Base-by-base conservation (phyloP, 2,797 vertebrate species). In the Hyperoplus immaculatus region DNA sequence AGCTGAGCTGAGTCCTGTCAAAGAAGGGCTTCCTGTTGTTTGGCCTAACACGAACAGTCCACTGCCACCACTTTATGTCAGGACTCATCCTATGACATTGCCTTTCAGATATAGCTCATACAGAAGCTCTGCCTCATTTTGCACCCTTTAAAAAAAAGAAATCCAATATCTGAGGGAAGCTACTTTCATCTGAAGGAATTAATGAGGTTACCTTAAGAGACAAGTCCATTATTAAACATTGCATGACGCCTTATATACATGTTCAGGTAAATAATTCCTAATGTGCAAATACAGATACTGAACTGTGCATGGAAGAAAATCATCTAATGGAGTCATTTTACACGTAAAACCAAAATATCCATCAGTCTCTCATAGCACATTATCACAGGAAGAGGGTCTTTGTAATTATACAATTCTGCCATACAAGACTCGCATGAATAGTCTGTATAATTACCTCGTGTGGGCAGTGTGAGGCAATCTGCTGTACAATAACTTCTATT, bases 391-490 rank as follows among this genome's bases (percentile, higher is more conserved):
- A 85, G 86, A 83, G 62, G 71, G 77, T 80, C 84, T 89, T 84
- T 76, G 83, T 87, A 88, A 93, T 94, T 85, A 89, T 77, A 89
- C 89, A 84, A 82, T 78, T 85, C 69, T 78, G 81, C 89, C 85
- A 82, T 90, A 91, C 88, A 93, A 84, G 90, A 84, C 87, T 89
- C 67, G 80, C 90, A 92, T 93, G 92, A 88, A 91, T 85, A 81
- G 87, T 77, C 87, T 81, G 87, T 92, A 89, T 93, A 93, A 94
- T 94, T 93, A 91, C 89, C 87, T 88, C 11, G 53, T 91, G 89
- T 92, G 92, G 91, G 91, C 90, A 91, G 91, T 81, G 77, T 80
- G 86, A 86, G 74, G 85, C 89, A 94, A 92, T 93, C 89, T 93
- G 90, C 87, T 92, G 85, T 87, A 89, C 90, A 93, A 91, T 92